Base-by-base conservation (phyloP, 2,113 vertebrate genomes). In the Toxostoma redivivum region DNA sequence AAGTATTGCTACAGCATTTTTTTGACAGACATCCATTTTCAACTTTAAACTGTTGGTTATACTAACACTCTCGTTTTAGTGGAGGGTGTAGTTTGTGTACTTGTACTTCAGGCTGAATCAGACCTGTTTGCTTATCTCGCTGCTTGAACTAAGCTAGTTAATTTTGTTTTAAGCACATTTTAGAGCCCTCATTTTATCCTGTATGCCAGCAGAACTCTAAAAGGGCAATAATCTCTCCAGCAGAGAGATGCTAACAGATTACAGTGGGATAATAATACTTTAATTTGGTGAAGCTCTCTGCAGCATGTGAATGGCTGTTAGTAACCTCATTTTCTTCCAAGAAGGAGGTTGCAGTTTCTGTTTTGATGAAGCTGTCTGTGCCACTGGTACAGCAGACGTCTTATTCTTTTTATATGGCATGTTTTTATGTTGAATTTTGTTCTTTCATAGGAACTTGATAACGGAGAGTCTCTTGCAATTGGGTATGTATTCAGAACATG, bases 371-470 rank as follows among this genome's bases (percentile, higher is more conserved):
- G 22, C 8, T 91, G 37, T 71, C 35, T 1, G 2, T 92, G 84
- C 40, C 2, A 1, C 25, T 70, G 47, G 33, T 35, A 28, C 53
- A 18, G 47, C 30, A 82, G 54, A 30, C 5, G 19, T 62, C 15
- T 77, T 84, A 8, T 2, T 77, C 35, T 64, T 5, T 70, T 42
- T 54, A 6, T 54, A 12, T 50, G 42, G 4, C 50, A 22, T 56
- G 18, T 70, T 76, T 92, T 96, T 53, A 81, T 90, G 48, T 81
- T 95, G 66, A 11, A 44, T 97, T 76, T 97, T 97, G 27, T 88
- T 96, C 4, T 83, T 98, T 97, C 44, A 0, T 51, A 98, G 98
- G 97, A 97, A 87, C 92, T 97, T 65, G 92, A 72, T 83, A 96
- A 96, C 7, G 96, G 96, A 90, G 97, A 94, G 79, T 51, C 92